Evolutionary conservation across 2,113 vertebrate species (phyloP).

Genomic region (Hemibagrus wyckioides): DNA sequence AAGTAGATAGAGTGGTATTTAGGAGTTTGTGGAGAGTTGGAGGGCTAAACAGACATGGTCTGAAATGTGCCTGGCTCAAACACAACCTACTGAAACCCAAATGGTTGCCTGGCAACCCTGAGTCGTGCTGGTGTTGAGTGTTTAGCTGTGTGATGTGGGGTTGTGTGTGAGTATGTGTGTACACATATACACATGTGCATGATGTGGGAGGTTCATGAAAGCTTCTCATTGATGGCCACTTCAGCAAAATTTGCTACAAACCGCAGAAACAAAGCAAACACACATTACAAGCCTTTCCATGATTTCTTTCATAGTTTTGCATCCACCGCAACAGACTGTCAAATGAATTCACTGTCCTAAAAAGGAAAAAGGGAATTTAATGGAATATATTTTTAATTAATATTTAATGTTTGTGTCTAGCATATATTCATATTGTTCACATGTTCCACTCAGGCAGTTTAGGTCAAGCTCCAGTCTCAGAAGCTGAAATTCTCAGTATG

Average conservation of each 20-base stretch:
- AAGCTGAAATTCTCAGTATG: neutral
- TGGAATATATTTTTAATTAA: neutral
- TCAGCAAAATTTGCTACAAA: conserved; percentile 12
- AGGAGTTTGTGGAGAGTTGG: neutral
- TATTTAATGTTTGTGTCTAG: neutral
- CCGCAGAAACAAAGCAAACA: neutral
- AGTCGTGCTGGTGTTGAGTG: conserved; percentile 46
- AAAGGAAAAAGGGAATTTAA: neutral
- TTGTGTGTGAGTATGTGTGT: conserved; percentile 15
- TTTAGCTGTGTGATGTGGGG: conserved; percentile 35
- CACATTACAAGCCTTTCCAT: neutral
- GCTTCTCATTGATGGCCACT: conserved; percentile 14
- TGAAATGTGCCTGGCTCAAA: conserved; percentile 18
- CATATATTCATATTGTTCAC: neutral
- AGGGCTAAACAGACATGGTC: conserved; percentile 12
- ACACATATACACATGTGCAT: conserved; percentile 34
- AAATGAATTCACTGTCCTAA: neutral
- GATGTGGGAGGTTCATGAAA: conserved; percentile 26
- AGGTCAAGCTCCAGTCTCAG: neutral
- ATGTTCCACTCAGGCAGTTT: neutral
- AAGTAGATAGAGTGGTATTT: neutral
- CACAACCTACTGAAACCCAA: conserved; percentile 29
- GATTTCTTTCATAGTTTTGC: neutral
- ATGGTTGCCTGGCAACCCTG: conserved; percentile 53
- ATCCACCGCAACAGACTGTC: neutral